A percentile compares a stretch with the other conserved stretches of the same genome.
Evolutionary conservation across 2,113 vertebrate genomes (phyloP).

Genomic region (Turnix velox): DNA sequence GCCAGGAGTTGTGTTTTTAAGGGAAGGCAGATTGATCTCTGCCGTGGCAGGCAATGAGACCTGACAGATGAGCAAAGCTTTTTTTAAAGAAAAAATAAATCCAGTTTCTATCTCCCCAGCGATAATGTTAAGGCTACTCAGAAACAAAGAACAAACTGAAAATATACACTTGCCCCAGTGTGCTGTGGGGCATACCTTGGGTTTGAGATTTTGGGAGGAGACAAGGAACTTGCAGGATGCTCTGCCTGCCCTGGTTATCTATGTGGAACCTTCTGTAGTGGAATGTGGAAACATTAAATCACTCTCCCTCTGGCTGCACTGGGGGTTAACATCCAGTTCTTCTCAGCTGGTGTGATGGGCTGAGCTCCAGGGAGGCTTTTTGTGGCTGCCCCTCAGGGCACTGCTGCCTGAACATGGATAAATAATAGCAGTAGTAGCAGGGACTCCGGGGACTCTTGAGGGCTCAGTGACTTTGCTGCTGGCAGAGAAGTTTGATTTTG

Average conservation of each 20-base stretch:
- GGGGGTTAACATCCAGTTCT: background rate
- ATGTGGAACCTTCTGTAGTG: background rate
- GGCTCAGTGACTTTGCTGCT: background rate
- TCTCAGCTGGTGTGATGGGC: background rate
- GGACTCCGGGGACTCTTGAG: background rate
- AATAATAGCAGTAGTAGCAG: background rate
- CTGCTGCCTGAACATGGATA: background rate
- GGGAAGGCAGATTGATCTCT: conserved; percentile 27
- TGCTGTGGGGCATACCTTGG: background rate
- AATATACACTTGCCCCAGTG: background rate
- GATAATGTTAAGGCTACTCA: background rate
- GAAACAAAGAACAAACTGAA: background rate
- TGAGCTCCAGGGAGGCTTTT: background rate
- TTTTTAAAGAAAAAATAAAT: background rate
- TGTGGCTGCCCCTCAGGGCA: background rate
- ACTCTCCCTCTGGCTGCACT: background rate
- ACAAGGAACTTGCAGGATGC: background rate
- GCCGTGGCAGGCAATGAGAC: conserved; percentile 7
- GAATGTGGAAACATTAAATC: background rate
- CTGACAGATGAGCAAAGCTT: conserved; percentile 29
- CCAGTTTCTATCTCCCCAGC: background rate
- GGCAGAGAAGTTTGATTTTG: background rate
- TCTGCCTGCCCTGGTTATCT: background rate
- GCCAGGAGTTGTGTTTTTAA: conserved; percentile 18
- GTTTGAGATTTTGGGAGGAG: background rate